These are phyloP conservation scores for Thaleichthys pacificus DNA, from an alignment of 2,797 vertebrate genomes.

Conservation along the genomic window DNA sequence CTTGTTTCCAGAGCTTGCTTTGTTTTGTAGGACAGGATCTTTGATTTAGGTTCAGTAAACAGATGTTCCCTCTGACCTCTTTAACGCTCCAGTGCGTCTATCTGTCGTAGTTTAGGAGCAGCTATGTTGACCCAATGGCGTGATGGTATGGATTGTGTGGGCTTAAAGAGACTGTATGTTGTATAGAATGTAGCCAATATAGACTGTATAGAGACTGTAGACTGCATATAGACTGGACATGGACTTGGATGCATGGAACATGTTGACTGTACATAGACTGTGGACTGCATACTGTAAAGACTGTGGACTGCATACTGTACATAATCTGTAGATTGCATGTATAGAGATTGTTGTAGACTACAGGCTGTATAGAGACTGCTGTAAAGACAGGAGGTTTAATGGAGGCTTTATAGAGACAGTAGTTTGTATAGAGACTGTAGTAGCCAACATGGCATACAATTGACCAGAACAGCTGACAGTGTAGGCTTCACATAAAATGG, in stretches of 20 bases:
- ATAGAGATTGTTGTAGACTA: too few relatives aligned
- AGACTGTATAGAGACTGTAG: not conserved
- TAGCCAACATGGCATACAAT: not conserved
- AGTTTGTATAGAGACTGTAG: too few relatives aligned
- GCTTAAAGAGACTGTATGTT: too few relatives aligned
- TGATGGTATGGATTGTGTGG: not conserved
- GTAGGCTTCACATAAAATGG: not conserved
- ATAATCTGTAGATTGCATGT: too few relatives aligned
- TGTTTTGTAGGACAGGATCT: slow-evolving; percentile 20
- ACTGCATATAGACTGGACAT: not conserved
- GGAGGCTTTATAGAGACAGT: too few relatives aligned
- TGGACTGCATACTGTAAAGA: too few relatives aligned
- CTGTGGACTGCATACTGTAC: too few relatives aligned
- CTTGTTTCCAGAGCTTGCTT: too few relatives aligned
- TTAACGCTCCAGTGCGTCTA: slow-evolving; percentile 62
- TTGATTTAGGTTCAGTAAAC: slow-evolving; percentile 44
- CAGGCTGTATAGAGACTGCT: too few relatives aligned
- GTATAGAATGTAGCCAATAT: not conserved
- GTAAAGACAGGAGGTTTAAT: too few relatives aligned
- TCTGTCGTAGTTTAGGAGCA: slow-evolving; percentile 50
- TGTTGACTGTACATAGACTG: too few relatives aligned
- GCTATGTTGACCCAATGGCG: slow-evolving; percentile 54
- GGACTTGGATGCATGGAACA: too few relatives aligned
- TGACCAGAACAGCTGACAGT: not conserved
- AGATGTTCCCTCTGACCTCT: slow-evolving; percentile 68